These are phyloP conservation scores for Congeria kusceri DNA, from an alignment of 2,888 invertebrate genomes.

Conservation along the genomic window DNA sequence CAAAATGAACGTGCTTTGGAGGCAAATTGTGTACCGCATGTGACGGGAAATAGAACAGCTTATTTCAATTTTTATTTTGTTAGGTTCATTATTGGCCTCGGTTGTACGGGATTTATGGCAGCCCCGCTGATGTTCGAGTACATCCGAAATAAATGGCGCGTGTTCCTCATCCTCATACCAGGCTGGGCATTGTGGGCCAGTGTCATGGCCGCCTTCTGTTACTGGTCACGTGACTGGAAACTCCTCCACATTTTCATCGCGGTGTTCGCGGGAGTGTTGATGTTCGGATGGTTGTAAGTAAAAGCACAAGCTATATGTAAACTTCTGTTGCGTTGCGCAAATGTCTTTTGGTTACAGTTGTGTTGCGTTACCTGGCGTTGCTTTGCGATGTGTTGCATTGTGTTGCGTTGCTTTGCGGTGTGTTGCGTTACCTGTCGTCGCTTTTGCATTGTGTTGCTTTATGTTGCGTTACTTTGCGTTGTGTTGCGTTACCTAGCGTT, in stretches of 20 bases:
- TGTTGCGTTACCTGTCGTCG: not conserved
- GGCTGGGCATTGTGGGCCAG: conserved; percentile 63
- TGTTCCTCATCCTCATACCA: conserved; percentile 49
- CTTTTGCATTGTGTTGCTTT: not conserved
- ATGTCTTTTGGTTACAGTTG: too few species aligned
- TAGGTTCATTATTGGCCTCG: conserved; percentile 67
- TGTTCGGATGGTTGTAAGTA: conserved; percentile 70
- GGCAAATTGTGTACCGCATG: too few species aligned
- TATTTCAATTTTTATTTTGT: too few species aligned
- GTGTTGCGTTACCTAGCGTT: not conserved
- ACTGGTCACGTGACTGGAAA: conserved; percentile 67
- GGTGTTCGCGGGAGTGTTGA: conserved; percentile 33
- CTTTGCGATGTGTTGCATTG: too few species aligned
- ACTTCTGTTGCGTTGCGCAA: too few species aligned
- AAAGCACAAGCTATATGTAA: not conserved
- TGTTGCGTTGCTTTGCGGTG: too few species aligned
- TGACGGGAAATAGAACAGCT: too few species aligned
- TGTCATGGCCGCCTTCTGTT: conserved; percentile 60
- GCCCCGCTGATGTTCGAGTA: conserved; percentile 55
- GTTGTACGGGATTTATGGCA: conserved; percentile 49
- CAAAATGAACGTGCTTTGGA: too few species aligned
- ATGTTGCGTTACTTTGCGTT: not conserved
- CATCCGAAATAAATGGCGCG: conserved; percentile 64
- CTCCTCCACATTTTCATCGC: conserved; percentile 65
- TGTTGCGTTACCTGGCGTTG: too few species aligned